A percentile compares a stretch with the other conserved stretches of the same genome.
Conservation (phyloP, 2,888 invertebrate genomes). For the Monoplex corrugatus region DNA sequence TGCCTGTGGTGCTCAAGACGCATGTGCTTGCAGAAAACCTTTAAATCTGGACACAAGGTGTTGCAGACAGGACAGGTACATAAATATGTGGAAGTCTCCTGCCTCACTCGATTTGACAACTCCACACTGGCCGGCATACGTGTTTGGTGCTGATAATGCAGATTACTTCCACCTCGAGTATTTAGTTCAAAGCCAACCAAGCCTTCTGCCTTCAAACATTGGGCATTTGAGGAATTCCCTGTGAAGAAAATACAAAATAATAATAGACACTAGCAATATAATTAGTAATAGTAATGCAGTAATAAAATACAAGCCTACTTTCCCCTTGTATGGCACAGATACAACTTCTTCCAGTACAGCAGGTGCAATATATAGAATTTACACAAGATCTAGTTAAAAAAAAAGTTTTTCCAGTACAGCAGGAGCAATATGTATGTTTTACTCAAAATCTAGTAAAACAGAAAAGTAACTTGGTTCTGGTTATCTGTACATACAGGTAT, state of each 20-base stretch:
- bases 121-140: background rate
- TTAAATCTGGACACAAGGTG: background rate
- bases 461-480: too few relatives aligned
- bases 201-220: background rate
- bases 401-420: too few relatives aligned
- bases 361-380: too few relatives aligned
- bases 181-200: background rate
- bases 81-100: background rate
- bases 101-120: background rate
- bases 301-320: too few relatives aligned
- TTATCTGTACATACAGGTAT: too few relatives aligned
- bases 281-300: too few relatives aligned
- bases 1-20: constrained; percentile 32
- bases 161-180: background rate
- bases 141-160: background rate
- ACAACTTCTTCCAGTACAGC: too few relatives aligned
- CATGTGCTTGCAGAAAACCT: constrained; percentile 23
- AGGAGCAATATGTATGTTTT: too few relatives aligned
- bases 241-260: constrained; percentile 24
- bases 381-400: too few relatives aligned
- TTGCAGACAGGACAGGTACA: constrained; percentile 17
- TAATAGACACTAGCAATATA: background rate
- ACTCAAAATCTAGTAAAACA: too few relatives aligned
- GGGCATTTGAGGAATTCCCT: background rate
- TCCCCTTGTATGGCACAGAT: too few relatives aligned